Base-by-base conservation (phyloP, 2,888 invertebrate species). In the Microctonus brassicae region DNA sequence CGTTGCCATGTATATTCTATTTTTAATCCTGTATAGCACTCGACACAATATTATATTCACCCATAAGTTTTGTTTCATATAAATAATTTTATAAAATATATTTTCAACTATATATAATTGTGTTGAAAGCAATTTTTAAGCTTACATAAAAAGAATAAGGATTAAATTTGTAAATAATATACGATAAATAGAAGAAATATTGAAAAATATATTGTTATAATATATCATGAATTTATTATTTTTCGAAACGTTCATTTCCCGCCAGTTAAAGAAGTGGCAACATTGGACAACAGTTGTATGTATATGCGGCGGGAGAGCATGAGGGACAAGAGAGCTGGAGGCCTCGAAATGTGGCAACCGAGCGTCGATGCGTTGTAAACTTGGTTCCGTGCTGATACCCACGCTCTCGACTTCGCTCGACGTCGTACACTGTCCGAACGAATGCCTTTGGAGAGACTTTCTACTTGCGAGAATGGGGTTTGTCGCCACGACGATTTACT, bases 361-460 rank as follows among this genome's bases (percentile, higher is more conserved):
- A 79, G 88, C 83, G 57, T 69, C 81, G 79, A 82, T 81, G 81
- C 80, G 77, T 81, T 76, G 84, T 82, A 82, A 82, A 82, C 81
- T 84, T 84, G 85, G 88, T 88, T 88, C 88, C 88, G 88, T 88
- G 87, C 88, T 87, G 87, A 88, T 88, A 88, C 87, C 87, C 88
- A 88, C 88, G 88, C 86, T 87, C 84, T 83, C 84, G 81, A 82
- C 81, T 81, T 81, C 81, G 79, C 73, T 77, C 72, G 67, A 70
- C 76, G 69, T 77, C 75, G 72, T 39, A 63, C 60, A 60, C 63
- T 72, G 73, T 47, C 69, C 67, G 65, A 69, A 66, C n/a, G 77
- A 76, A 85, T 83, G 84, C 81, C 82, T 81, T 80, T 76, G 76
- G 79, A 81, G 47, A 47, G 83, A 86, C 86, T 87, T 87, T 87